These are phyloP conservation scores for Halcyon senegalensis DNA, from an alignment of 2,113 vertebrate species.

Conservation along the genomic window DNA sequence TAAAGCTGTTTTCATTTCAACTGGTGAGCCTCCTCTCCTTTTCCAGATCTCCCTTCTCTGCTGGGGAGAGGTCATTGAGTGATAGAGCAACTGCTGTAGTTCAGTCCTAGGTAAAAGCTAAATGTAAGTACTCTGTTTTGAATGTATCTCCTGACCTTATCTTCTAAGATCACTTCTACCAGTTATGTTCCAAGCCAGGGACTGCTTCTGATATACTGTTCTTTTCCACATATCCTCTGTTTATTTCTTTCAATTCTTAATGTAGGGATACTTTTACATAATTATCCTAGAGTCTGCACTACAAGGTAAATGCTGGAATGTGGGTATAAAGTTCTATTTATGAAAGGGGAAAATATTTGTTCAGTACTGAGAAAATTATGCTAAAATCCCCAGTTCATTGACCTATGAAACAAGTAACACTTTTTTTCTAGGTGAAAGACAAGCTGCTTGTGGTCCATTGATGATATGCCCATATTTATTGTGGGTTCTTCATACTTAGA, in stretches of 20 bases:
- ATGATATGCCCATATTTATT: not conserved
- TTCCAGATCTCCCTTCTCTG: too few species aligned
- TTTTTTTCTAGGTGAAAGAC: not conserved
- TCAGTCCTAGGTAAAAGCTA: too few species aligned
- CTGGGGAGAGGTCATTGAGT: too few species aligned
- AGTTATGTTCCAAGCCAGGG: not conserved
- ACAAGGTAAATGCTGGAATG: not conserved
- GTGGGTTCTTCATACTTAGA: not conserved
- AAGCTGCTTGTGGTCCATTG: not conserved
- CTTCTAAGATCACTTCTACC: not conserved
- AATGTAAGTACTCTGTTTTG: not conserved
- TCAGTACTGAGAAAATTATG: not conserved
- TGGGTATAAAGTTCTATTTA: not conserved
- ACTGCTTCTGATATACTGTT: not conserved
- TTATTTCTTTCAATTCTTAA: not conserved
- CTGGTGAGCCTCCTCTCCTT: too few species aligned
- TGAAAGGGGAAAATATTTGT: not conserved
- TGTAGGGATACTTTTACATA: not conserved
- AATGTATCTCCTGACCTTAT: not conserved
- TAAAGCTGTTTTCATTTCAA: too few species aligned
- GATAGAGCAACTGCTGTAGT: too few species aligned
- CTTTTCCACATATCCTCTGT: not conserved
- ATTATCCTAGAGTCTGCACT: not conserved
- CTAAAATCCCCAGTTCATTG: rapidly evolving
- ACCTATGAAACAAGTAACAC: not conserved